phyloP scores from a whole-genome alignment of 2,888 invertebrate species.

The Hyposoter didymator region DNA sequence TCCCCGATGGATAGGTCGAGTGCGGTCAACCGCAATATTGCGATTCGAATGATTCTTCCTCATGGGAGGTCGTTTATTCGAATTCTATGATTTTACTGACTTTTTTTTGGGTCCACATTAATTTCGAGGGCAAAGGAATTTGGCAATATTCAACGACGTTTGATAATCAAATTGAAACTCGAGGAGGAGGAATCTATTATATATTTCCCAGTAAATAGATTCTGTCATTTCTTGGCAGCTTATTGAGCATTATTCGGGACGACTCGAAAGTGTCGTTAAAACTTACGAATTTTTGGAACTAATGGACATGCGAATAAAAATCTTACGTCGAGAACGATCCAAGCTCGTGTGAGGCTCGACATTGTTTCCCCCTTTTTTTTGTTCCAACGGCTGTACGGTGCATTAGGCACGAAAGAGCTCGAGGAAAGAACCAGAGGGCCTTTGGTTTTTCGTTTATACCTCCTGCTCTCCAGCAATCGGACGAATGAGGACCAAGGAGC shows the following conservation, averaged over 20 bases:
- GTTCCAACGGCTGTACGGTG: conserved; percentile 55
- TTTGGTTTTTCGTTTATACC: conserved; percentile 15
- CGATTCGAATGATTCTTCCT: conserved; percentile 9
- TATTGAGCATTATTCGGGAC: background rate
- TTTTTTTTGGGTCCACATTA: background rate
- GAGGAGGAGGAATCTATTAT: background rate
- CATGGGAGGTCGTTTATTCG: background rate
- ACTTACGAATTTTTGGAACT: background rate
- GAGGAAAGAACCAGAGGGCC: conserved; percentile 35
- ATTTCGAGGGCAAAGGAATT: background rate
- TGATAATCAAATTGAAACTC: background rate
- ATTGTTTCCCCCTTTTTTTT: conserved; percentile 35
- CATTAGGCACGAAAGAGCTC: conserved; percentile 61
- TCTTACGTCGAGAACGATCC: background rate
- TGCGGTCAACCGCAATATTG: conserved; percentile 39
- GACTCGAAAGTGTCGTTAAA: background rate
- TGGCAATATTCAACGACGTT: background rate
- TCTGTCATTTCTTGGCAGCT: background rate
- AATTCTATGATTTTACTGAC: background rate
- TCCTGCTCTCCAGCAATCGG: conserved; percentile 26
- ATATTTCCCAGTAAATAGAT: background rate
- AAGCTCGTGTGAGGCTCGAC: conserved; percentile 10
- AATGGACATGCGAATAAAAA: conserved; percentile 1
- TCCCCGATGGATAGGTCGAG: conserved; percentile 7
- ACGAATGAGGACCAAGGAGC: conserved; percentile 23